Evolutionary conservation across 2,888 invertebrate genomes (phyloP), one percentile per base, ranked within the genome.

Genomic region (Eristalis intricaria): DNA sequence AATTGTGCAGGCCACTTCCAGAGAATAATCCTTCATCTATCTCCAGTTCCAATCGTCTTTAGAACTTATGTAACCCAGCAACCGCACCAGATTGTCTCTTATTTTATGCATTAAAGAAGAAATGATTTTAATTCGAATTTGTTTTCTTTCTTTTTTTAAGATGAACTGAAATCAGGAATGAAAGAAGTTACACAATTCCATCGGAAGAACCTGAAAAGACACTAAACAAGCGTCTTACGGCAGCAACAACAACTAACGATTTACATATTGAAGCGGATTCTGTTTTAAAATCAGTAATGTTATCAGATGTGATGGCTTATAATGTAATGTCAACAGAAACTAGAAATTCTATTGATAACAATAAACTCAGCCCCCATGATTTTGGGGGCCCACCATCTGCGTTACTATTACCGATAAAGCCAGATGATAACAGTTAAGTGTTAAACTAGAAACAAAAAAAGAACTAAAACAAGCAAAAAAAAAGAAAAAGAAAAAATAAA

Each of bases 281-380:
- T 79, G 75, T 78, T 77, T 78, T 66, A 80, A 83, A 76, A 43
- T 79, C 85, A 91, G 93, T 93, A 90, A 93, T 93, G 93, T 91
- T 92, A 90, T 91, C 90, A 90, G 89, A 90, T 92, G 91, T 93
- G 90, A 93, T 93, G 93, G 93, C 93, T 91, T 90, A 93, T 91
- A 92, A 92, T 92, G 93, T 92, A 92, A 92, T 91, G 91, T 91
- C 90, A 89, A 90, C 88, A 81, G 89, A 89, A 88, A 89, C 76
- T 88, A 92, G 90, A 78, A 89, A 89, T 89, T 89, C 80, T 80
- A 75, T 87, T 84, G 87, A 89, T 84, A 82, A 58, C 71, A 80
- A 91, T 90, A 91, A 90, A 90, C 90, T 91, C 90, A 91, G 93
- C 92, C 93, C 93, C 92, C 92, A 93, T 91, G 91, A 91, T 90